phyloP scores from a whole-genome alignment of 2,113 vertebrate species.

The Megaptera novaeangliae region DNA sequence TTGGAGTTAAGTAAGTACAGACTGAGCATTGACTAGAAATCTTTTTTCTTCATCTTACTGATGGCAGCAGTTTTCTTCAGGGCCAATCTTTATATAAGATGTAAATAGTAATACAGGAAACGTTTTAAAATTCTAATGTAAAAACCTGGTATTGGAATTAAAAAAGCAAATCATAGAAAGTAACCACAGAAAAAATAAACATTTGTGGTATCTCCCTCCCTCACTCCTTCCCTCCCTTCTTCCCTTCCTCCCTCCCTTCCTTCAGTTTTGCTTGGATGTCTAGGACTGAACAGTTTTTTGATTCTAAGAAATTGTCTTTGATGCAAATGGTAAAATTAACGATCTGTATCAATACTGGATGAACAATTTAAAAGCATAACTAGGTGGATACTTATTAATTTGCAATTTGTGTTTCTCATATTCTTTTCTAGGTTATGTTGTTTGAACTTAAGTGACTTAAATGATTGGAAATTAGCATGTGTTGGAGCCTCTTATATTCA shows the following conservation, averaged over 20 bases:
- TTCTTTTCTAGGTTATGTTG: background rate
- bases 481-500: background rate
- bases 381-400: background rate
- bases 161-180: background rate
- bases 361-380: background rate
- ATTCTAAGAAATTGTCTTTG: background rate
- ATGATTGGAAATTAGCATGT: background rate
- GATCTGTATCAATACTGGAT: background rate
- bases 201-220: background rate
- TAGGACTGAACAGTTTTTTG: background rate
- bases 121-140: background rate
- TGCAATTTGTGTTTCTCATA: background rate
- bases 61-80: background rate
- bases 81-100: background rate
- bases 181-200: background rate
- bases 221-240: no score
- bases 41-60: background rate
- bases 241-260: background rate
- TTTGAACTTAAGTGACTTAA: background rate
- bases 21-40: background rate
- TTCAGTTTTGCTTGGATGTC: background rate
- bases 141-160: background rate
- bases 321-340: conserved; percentile 14
- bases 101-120: background rate
- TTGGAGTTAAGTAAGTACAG: background rate